Conservation (phyloP, 2,113 vertebrate species). For the Datnioides undecimradiatus region DNA sequence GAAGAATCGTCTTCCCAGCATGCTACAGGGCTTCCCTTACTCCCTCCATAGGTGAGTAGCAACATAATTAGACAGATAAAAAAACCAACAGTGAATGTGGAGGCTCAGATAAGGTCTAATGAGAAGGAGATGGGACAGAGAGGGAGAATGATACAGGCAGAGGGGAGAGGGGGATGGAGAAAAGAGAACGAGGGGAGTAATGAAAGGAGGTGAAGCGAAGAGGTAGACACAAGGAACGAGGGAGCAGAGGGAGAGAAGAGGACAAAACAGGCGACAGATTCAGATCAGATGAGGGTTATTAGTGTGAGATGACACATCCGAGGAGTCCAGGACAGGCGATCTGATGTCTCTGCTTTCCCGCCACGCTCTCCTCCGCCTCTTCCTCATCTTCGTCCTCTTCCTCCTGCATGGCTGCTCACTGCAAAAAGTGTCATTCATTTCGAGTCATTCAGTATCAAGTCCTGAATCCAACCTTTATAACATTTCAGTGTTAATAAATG, state of each 20-base stretch:
- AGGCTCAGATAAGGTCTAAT: constrained; percentile 82
- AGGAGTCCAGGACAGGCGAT: constrained; percentile 53
- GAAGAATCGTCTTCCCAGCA: constrained; percentile 63
- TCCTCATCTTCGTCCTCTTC: constrained; percentile 10
- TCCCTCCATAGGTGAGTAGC: constrained; percentile 79
- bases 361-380: not conserved
- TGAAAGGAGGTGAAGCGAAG: constrained; percentile 1
- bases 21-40: constrained; percentile 56
- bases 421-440: constrained; percentile 9
- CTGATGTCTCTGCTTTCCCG: constrained; percentile 38
- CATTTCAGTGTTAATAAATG: not conserved
- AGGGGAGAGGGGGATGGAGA: constrained; percentile 11
- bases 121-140: constrained; percentile 70
- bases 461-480: not conserved
- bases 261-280: constrained; percentile 43
- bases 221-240: constrained; percentile 8
- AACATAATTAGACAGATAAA: constrained; percentile 87
- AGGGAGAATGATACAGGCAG: not conserved
- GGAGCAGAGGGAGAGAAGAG: not conserved
- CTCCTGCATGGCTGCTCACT: not conserved
- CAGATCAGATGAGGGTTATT: constrained; percentile 69
- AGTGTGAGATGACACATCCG: constrained; percentile 55
- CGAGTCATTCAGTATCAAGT: not conserved
- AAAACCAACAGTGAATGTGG: constrained; percentile 76
- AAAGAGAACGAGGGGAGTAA: not conserved